These are phyloP conservation scores for Cryptoprocta ferox DNA, from an alignment of 2,797 vertebrate genomes.

Conservation along the genomic window DNA sequence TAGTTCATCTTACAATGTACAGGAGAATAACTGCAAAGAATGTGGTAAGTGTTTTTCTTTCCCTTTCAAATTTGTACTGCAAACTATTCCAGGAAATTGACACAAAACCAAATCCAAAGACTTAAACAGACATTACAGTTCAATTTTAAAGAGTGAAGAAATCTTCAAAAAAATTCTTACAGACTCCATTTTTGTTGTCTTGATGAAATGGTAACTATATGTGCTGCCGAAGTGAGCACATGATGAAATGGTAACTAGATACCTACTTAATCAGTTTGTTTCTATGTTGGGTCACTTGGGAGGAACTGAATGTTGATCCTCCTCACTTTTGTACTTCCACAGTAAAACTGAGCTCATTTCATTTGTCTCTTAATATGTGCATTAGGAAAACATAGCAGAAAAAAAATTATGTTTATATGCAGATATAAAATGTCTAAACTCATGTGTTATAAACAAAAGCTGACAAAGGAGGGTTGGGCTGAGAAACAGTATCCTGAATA, in stretches of 20 bases:
- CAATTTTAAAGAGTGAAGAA: background rate
- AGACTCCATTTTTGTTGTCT: slow-evolving; percentile 27
- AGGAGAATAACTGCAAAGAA: background rate
- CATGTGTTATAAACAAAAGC: background rate
- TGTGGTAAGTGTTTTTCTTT: background rate
- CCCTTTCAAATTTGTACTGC: background rate
- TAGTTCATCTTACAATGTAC: background rate
- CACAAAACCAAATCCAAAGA: background rate
- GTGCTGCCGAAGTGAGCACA: too few species aligned
- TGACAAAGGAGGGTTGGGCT: background rate
- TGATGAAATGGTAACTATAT: slow-evolving; percentile 17
- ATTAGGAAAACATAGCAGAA: slow-evolving; percentile 31
- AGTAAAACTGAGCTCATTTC: background rate
- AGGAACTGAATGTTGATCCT: slow-evolving; percentile 46
- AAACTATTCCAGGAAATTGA: background rate
- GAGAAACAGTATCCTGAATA: background rate
- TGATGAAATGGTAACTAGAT: slow-evolving; percentile 1
- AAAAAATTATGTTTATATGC: slow-evolving; percentile 1
- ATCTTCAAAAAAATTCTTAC: background rate
- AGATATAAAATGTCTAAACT: slow-evolving; percentile 30
- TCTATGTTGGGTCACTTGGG: background rate
- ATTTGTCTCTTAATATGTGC: background rate
- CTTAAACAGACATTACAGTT: background rate
- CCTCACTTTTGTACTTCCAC: background rate
- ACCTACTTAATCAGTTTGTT: background rate